Conservation (phyloP, 2,113 vertebrate genomes). For the Edolisoma coerulescens region DNA sequence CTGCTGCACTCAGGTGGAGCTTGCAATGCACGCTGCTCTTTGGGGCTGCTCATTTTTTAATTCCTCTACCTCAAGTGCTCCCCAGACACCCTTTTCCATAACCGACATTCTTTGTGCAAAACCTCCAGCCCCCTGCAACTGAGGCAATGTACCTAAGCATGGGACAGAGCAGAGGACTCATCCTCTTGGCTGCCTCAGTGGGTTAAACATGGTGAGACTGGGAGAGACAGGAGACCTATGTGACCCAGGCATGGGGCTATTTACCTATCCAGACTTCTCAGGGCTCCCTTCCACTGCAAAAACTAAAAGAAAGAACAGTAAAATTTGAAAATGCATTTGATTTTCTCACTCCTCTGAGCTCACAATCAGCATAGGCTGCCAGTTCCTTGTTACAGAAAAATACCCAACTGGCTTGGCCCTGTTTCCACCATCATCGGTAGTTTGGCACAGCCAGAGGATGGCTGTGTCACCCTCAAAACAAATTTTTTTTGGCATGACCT, state of each 20-base stretch:
- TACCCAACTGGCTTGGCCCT: not conserved
- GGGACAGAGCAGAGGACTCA: not conserved
- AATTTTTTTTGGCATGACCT: not conserved
- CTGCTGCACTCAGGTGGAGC: not conserved
- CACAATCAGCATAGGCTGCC: not conserved
- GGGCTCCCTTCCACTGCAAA: not conserved
- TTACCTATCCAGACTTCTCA: not conserved
- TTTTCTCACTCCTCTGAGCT: not conserved
- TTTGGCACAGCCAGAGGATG: not conserved
- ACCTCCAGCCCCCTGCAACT: not conserved
- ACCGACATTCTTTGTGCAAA: not conserved
- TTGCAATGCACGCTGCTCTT: not conserved
- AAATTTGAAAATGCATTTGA: not conserved
- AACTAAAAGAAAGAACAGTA: not conserved
- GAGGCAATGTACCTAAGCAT: not conserved
- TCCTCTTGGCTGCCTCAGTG: not conserved
- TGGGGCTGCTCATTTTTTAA: not conserved
- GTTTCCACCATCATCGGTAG: not conserved
- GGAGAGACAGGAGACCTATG: not conserved
- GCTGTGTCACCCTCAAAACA: not conserved
- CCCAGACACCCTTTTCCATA: not conserved
- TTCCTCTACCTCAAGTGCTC: not conserved
- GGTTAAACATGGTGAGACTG: not conserved
- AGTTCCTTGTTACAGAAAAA: not conserved
- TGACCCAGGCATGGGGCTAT: not conserved